These are phyloP conservation scores for Ageneiosus marmoratus DNA, from an alignment of 2,113 vertebrate genomes.

Conservation along the genomic window DNA sequence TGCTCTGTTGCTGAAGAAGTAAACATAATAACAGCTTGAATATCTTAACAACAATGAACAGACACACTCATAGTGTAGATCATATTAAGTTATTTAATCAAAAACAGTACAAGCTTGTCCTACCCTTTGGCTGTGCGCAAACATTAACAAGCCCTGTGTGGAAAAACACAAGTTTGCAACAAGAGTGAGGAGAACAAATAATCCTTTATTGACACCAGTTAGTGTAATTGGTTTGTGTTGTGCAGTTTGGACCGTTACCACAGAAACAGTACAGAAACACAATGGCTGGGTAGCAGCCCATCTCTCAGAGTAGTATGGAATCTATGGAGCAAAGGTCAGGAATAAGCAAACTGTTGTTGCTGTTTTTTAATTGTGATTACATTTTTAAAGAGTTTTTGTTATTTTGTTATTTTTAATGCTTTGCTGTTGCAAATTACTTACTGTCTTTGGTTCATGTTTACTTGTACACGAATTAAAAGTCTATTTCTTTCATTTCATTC, in stretches of 20 bases:
- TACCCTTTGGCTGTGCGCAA: constrained; percentile 66
- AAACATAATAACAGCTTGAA: background rate
- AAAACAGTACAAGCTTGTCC: constrained; percentile 41
- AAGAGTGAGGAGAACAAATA: constrained; percentile 60
- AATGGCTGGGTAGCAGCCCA: constrained; percentile 71
- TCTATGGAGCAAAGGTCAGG: constrained; percentile 62
- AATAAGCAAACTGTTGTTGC: background rate
- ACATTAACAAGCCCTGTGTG: constrained; percentile 66
- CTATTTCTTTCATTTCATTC: no score
- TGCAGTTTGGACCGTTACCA: constrained; percentile 72
- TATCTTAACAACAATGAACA: background rate
- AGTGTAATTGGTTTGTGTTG: constrained; percentile 67
- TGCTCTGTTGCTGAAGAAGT: background rate
- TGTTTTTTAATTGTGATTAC: background rate
- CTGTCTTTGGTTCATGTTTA: background rate
- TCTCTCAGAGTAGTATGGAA: constrained; percentile 66
- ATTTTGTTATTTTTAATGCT: background rate
- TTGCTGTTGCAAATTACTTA: background rate
- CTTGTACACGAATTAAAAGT: background rate
- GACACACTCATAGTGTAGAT: background rate
- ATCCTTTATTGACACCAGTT: constrained; percentile 63
- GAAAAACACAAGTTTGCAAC: constrained; percentile 59
- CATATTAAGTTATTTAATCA: background rate
- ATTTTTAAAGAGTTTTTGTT: background rate
- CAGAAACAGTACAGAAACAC: constrained; percentile 77